Base-by-base conservation (phyloP, 1,140 invertebrate species). In the Aphelenchoides avenae region DNA sequence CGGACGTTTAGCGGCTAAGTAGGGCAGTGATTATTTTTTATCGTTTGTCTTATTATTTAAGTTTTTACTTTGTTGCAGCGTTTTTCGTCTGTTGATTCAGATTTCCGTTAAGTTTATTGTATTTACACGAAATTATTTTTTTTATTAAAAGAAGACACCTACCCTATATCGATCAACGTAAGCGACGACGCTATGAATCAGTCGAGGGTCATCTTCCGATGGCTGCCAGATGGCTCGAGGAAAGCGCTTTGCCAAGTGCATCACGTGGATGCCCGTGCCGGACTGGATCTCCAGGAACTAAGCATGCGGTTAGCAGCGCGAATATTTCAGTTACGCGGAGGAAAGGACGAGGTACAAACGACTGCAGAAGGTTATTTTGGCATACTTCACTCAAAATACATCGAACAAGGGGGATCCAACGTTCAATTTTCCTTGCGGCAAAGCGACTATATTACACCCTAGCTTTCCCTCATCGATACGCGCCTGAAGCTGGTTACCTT, bases 191-290 rank as follows among this genome's bases (percentile, higher is more conserved):
- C 86, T 88, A 3, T 79, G 77, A 24, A 90, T 77, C n/a, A 84
- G 77, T 49, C 67, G 71, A 3, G 77, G 66, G 52, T 88, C 85
- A 61, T 82, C 79, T 71, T 91, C 89, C 11, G 85, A 85, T 4
- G 89, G 87, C 66, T 88, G 87, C 77, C 87, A 89, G 43, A 78
- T 83, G 0, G 88, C 80, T 46, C 84, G 82, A 9, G 85, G 84
- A 70, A 89, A 85, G 61, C 85, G 64, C 22, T 82, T 79, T 1
- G 87, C 88, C 79, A 91, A 87, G 75, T 86, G 83, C 7, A 83
- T 81, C 0, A 85, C 77, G 79, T 91, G 89, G 70, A 89, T 87
- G 1, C 89, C 89, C 30, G 86, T 86, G 24, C 89, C 89, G 2
- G 88, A 89, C 0, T 87, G 82, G 54, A 92, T 84, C 78, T 91